Conservation (phyloP, 2,797 vertebrate genomes). For the Myioborus miniatus region DNA sequence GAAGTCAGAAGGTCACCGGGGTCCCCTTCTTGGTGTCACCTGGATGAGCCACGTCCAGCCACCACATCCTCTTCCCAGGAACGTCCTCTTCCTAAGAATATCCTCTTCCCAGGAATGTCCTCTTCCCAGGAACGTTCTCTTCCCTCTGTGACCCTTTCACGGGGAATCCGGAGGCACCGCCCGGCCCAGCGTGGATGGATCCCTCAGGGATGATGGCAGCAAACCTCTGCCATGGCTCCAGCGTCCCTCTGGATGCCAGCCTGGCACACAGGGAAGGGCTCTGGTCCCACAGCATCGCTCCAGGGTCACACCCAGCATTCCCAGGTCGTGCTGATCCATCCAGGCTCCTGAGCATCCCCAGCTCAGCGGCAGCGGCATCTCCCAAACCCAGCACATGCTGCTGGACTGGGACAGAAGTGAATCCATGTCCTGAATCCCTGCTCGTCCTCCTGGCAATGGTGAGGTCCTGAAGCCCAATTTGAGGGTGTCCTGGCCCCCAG, state of each 20-base stretch:
- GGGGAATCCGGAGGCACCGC: rapidly evolving
- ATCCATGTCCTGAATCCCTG: background rate
- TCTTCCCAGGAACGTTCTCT: no score
- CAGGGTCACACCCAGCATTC: rapidly evolving
- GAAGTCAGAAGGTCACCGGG: background rate
- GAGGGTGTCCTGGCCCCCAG: rapidly evolving
- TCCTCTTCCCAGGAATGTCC: background rate
- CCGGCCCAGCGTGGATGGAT: rapidly evolving
- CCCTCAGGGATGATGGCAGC: background rate
- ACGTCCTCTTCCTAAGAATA: rapidly evolving
- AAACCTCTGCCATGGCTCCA: rapidly evolving
- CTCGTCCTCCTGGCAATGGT: rapidly evolving
- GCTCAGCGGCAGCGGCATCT: rapidly evolving
- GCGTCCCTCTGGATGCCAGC: background rate
- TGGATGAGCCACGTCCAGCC: background rate
- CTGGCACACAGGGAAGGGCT: rapidly evolving
- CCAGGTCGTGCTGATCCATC: background rate
- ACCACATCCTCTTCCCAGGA: rapidly evolving
- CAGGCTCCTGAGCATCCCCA: rapidly evolving
- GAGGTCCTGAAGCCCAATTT: rapidly evolving
- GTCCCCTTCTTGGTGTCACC: background rate
- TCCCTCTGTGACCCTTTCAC: rapidly evolving
- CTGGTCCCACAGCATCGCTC: background rate
- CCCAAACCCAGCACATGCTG: background rate
- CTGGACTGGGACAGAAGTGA: rapidly evolving